Evolutionary conservation across 2,888 invertebrate genomes (phyloP).

Genomic region (Troides helena): DNA sequence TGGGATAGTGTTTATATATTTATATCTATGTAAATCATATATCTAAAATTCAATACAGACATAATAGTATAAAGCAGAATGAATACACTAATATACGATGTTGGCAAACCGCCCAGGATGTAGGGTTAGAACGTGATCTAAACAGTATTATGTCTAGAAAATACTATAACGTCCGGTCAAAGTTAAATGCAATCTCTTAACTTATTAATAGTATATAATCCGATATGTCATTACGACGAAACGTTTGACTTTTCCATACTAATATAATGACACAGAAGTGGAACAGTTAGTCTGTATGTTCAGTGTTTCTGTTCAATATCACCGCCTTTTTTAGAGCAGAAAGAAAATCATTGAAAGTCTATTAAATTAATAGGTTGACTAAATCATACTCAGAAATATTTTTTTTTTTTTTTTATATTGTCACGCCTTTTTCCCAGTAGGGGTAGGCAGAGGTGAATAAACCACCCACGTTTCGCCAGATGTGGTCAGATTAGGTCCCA

Average conservation of each 20-base stretch:
- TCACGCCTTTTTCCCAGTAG: too few species aligned
- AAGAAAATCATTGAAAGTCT: too few species aligned
- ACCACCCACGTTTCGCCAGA: too few species aligned
- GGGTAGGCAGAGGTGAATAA: too few species aligned
- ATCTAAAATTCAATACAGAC: not conserved
- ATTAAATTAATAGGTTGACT: too few species aligned
- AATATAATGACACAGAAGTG: not conserved
- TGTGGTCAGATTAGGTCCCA: too few species aligned
- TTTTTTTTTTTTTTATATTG: too few species aligned
- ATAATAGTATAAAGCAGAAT: constrained; percentile 8
- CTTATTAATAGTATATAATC: constrained; percentile 7
- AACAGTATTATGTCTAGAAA: constrained; percentile 7
- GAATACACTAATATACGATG: constrained; percentile 6
- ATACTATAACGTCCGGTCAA: not conserved
- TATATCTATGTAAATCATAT: too few species aligned
- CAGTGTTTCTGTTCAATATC: too few species aligned
- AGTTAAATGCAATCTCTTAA: constrained; percentile 14
- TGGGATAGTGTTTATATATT: too few species aligned
- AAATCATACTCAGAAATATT: too few species aligned
- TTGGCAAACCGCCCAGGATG: constrained; percentile 10
- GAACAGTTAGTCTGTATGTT: not conserved
- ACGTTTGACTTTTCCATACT: not conserved
- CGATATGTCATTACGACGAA: not conserved
- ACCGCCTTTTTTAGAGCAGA: too few species aligned
- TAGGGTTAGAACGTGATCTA: constrained; percentile 16